Evolutionary conservation across 2,888 invertebrate species (phyloP), one percentile per base, ranked within the genome.

Genomic region (Melieria picta): DNA sequence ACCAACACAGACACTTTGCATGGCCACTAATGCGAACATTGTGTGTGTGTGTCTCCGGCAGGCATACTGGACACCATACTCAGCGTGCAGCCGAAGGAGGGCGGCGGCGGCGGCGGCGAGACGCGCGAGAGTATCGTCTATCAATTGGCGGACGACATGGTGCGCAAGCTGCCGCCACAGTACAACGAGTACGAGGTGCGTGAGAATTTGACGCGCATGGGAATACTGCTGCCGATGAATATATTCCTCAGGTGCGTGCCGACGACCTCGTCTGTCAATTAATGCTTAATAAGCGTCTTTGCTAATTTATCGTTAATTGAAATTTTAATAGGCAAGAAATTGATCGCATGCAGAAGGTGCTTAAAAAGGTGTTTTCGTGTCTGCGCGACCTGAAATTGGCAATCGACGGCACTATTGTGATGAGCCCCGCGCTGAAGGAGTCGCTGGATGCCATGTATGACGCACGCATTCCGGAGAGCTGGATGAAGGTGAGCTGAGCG

Each of bases 61-160:
- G 89, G 90, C 77, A 97, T 98, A 82, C 89, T 98, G 80, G 96
- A 97, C 82, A 97, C 97, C 0, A 97, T 98, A 80, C 89, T 98
- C 57, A 97, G 92, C 84, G 98, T 98, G n/a, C 98, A 98, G 83
- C 98, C 98, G 0, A 98, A 98, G 84, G 97, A 98, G 88, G 94
- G 97, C 3, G 96, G 95, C 0, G 91, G 92, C 30, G 93, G 93
- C 74, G 95, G 96, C 0, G 97, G 97, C 0, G 98, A 98, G 88
- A 95, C 96, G 0, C 90, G 98, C 78, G 98, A 98, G 87, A 93
- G 92, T 78, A 93, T 97, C 60, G 98, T 98, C 5, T 97, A 96
- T 87, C 91, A 93, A 79, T 89, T 98, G 79, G 96, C 97, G 7
- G 94, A 96, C 79, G 98, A 98, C 82, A 98, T 98, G 98, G 83